phyloP scores from a whole-genome alignment of 1,140 invertebrate genomes.

The Caenorhabditis remanei region DNA sequence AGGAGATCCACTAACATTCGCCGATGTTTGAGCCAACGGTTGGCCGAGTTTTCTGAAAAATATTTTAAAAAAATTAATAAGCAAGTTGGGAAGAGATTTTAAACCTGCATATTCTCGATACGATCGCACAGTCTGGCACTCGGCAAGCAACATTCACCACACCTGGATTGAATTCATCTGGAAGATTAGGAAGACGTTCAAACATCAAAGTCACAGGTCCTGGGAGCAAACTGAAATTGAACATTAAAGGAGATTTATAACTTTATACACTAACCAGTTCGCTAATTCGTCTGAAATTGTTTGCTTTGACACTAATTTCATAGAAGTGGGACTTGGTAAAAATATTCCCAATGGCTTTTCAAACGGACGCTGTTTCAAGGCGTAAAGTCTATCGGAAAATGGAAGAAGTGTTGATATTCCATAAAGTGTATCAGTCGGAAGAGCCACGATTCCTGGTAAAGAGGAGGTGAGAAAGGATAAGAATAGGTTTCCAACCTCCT shows the following conservation, averaged over 20 bases:
- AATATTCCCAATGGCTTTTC: constrained; percentile 66
- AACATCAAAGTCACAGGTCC: constrained; percentile 68
- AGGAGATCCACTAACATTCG: constrained; percentile 64
- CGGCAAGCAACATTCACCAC: constrained; percentile 63
- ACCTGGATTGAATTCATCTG: constrained; percentile 60
- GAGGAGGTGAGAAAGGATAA: not conserved
- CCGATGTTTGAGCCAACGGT: constrained; percentile 66
- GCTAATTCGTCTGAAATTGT: constrained; percentile 47
- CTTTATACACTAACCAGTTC: not conserved
- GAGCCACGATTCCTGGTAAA: constrained; percentile 59
- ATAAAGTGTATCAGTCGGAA: constrained; percentile 66
- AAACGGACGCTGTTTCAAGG: constrained; percentile 56
- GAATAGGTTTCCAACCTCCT: constrained; percentile 45
- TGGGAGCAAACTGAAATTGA: constrained; percentile 54
- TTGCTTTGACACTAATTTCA: constrained; percentile 52
- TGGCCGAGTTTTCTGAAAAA: constrained; percentile 46
- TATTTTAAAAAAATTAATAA: not conserved
- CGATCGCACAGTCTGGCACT: constrained; percentile 62
- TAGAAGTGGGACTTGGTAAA: constrained; percentile 42
- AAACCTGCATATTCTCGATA: constrained; percentile 59
- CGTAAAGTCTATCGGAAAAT: constrained; percentile 65
- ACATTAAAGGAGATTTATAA: not conserved
- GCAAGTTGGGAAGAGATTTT: not conserved
- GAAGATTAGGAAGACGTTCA: constrained; percentile 58
- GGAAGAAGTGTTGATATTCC: constrained; percentile 62